phyloP scores from a whole-genome alignment of 2,113 vertebrate genomes.

The Apeltes quadracus region DNA sequence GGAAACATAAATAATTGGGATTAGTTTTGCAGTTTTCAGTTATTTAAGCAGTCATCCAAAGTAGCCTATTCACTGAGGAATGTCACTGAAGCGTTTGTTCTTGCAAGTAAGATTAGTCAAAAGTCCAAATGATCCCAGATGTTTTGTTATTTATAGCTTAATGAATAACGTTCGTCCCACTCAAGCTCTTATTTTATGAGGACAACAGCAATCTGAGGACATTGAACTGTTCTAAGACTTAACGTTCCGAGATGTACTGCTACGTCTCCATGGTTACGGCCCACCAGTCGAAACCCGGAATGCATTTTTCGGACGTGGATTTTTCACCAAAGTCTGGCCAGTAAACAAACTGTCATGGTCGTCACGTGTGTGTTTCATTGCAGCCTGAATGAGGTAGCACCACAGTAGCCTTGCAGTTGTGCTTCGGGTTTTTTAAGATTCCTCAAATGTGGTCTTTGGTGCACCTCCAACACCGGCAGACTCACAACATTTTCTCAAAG shows the following conservation, averaged over 20 bases:
- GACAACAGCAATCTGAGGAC: constrained; percentile 14
- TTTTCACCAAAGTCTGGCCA: constrained; percentile 16
- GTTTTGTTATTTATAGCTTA: constrained; percentile 10
- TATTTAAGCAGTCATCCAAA: not conserved
- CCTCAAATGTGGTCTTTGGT: not conserved
- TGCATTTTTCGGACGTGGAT: constrained; percentile 18
- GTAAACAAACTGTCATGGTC: constrained; percentile 2
- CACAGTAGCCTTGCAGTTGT: not conserved
- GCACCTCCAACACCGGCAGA: not conserved
- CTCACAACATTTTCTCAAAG: too few species aligned
- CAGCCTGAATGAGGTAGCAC: not conserved
- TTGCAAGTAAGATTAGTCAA: constrained; percentile 7
- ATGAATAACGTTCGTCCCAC: constrained; percentile 6
- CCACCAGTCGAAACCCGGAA: constrained; percentile 31
- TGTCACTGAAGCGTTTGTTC: constrained; percentile 21
- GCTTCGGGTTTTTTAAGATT: not conserved
- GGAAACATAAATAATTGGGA: not conserved
- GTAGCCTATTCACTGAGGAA: not conserved
- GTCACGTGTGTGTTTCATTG: not conserved
- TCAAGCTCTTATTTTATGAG: constrained; percentile 17
- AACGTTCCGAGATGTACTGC: constrained; percentile 43
- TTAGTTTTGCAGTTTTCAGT: not conserved
- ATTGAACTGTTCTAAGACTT: not conserved
- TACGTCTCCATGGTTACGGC: constrained; percentile 55
- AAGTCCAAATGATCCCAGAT: constrained; percentile 43